Conservation (phyloP, 2,888 invertebrate genomes). For the Eupithecia centaureata region DNA sequence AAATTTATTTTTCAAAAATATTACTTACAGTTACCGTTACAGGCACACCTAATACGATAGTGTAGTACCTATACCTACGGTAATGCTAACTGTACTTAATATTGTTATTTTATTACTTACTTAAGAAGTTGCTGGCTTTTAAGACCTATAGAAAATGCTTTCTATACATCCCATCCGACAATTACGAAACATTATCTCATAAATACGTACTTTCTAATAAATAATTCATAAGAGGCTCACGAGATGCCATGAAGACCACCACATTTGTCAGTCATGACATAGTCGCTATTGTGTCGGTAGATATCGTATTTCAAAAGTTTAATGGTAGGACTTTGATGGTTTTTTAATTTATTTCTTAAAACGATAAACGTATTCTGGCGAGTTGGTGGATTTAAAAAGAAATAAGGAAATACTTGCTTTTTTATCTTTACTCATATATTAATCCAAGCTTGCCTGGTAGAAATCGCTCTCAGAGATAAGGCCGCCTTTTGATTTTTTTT, state of each 20-base stretch:
- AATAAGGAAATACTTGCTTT: too few species aligned
- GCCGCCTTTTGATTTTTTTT: too few species aligned
- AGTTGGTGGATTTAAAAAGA: not conserved
- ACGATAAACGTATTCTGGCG: not conserved
- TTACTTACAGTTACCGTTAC: too few species aligned
- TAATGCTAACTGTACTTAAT: too few species aligned
- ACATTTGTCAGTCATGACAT: constrained; percentile 26
- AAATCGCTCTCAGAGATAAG: too few species aligned
- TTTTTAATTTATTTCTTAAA: not conserved
- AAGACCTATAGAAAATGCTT: not conserved
- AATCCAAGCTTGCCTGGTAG: too few species aligned
- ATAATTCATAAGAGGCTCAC: constrained; percentile 24
- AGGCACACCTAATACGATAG: too few species aligned
- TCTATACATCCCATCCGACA: constrained; percentile 7
- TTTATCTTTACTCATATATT: too few species aligned
- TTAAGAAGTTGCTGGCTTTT: too few species aligned
- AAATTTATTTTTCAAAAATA: too few species aligned
- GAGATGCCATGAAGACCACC: constrained; percentile 15
- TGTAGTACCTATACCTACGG: too few species aligned
- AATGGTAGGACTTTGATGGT: not conserved
- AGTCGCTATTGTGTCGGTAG: constrained; percentile 9
- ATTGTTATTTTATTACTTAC: too few species aligned
- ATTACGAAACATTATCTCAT: constrained; percentile 25
- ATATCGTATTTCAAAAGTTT: constrained; percentile 13
- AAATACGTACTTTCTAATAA: constrained; percentile 15